A percentile compares a stretch with the other conserved stretches of the same genome.
phyloP scores from a whole-genome alignment of 2,797 vertebrate genomes.

The Pipistrellus pipistrellus region DNA sequence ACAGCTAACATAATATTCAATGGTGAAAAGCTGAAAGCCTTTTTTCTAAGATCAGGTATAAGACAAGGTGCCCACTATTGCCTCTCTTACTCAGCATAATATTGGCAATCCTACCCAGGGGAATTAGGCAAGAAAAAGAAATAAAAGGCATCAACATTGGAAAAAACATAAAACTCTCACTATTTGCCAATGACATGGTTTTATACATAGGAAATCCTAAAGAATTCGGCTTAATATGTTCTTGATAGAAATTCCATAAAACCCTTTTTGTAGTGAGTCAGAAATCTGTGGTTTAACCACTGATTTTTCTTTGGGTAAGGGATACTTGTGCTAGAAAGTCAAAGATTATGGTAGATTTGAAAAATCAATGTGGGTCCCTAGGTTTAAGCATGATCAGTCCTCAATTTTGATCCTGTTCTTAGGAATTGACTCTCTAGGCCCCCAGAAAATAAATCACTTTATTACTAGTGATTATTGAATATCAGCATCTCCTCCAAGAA shows the following conservation, averaged over 20 bases:
- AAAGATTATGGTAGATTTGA: conserved; percentile 35
- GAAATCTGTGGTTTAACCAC: conserved; percentile 45
- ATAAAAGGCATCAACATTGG: background rate
- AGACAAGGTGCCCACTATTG: background rate
- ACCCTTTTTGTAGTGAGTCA: conserved; percentile 17
- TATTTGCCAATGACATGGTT: background rate
- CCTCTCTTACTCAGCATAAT: background rate
- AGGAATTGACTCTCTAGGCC: conserved; percentile 32
- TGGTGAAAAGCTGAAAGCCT: background rate
- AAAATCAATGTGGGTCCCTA: conserved; percentile 13
- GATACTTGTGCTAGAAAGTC: conserved; percentile 24
- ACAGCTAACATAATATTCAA: background rate
- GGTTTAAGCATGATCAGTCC: background rate
- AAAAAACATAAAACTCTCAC: background rate
- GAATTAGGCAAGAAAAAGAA: background rate
- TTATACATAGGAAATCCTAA: background rate
- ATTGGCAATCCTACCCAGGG: background rate
- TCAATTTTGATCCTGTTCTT: background rate
- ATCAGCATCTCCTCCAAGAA: background rate
- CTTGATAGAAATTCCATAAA: background rate
- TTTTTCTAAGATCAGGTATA: background rate
- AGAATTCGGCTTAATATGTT: background rate
- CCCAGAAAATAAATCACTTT: background rate
- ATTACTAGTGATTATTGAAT: conserved; percentile 20
- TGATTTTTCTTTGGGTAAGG: conserved; percentile 31